Conservation (phyloP, 2,888 invertebrate species). For the Sialis fuliginosa region DNA sequence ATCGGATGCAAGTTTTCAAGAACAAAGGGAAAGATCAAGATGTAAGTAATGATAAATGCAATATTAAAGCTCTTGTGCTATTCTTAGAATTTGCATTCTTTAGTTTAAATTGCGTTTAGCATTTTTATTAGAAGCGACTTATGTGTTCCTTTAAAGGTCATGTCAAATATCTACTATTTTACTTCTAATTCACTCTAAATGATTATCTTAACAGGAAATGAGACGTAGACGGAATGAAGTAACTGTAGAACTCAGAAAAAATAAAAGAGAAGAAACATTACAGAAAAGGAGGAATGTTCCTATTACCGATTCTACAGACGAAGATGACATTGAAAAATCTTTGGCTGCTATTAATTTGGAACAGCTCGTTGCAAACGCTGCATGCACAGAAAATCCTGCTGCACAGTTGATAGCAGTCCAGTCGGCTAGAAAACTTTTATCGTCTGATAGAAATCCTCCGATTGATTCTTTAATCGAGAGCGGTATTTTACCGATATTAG, state of each 20-base stretch:
- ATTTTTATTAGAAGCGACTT: too few relatives aligned
- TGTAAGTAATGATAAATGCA: slow-evolving; percentile 44
- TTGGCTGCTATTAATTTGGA: slow-evolving; percentile 57
- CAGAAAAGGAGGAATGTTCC: slow-evolving; percentile 94
- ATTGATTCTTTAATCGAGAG: slow-evolving; percentile 89
- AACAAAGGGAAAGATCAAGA: slow-evolving; percentile 99
- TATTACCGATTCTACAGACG: slow-evolving; percentile 66
- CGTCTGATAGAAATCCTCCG: slow-evolving; percentile 95
- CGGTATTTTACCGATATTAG: slow-evolving; percentile 80
- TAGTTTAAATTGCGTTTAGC: too few relatives aligned
- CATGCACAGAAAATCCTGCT: slow-evolving; percentile 57
- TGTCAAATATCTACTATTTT: too few relatives aligned
- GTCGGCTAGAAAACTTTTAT: slow-evolving; percentile 85
- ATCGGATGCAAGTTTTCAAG: slow-evolving; percentile 89
- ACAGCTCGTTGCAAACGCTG: slow-evolving; percentile 74
- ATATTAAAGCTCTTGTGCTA: slow-evolving; percentile 4
- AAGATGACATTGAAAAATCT: slow-evolving; percentile 53
- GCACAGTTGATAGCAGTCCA: slow-evolving; percentile 84
- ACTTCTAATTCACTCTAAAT: too few relatives aligned
- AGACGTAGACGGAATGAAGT: slow-evolving; percentile 91
- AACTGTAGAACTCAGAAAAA: slow-evolving; percentile 91
- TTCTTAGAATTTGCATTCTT: neutral
- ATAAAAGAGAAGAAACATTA: slow-evolving; percentile 92
- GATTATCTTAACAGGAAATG: slow-evolving; percentile 60
- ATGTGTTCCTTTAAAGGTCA: too few relatives aligned